Evolutionary conservation across 2,113 vertebrate genomes (phyloP).

Genomic region (Orientallactaga bullata): DNA sequence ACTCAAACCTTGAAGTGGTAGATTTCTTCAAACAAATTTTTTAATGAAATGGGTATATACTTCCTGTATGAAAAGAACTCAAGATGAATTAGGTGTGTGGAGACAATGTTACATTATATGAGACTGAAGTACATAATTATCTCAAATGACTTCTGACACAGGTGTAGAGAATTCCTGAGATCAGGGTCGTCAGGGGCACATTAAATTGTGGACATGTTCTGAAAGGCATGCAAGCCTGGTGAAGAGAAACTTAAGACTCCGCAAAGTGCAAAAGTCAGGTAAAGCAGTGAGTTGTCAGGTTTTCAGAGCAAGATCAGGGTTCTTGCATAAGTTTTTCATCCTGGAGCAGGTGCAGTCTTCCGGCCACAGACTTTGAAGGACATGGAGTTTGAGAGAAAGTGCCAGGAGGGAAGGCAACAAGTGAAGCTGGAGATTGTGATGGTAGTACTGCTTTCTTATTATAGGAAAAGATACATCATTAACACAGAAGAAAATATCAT

Average conservation of each 20-base stretch:
- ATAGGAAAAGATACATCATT: background rate
- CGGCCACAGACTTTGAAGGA: background rate
- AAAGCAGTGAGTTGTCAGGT: background rate
- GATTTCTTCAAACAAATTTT: background rate
- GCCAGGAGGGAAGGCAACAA: fast-evolving
- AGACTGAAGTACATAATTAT: background rate
- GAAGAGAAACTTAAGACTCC: background rate
- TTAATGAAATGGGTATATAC: background rate
- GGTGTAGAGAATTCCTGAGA: background rate
- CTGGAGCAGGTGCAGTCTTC: background rate
- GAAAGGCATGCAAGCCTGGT: background rate
- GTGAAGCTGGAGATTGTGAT: background rate
- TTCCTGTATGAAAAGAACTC: background rate
- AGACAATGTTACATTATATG: background rate
- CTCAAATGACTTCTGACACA: background rate
- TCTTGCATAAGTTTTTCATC: background rate
- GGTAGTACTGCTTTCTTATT: background rate
- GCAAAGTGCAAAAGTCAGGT: background rate
- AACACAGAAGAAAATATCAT: background rate
- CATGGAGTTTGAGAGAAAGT: background rate
- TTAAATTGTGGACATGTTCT: background rate
- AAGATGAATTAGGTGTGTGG: background rate
- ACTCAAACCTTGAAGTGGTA: background rate
- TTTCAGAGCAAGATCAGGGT: background rate
- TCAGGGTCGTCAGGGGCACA: background rate